Percentiles rank a stretch among this genome's conserved stretches.
These are phyloP conservation scores for Daktulosphaira vitifoliae DNA, from an alignment of 1,140 invertebrate species.

Conservation along the genomic window DNA sequence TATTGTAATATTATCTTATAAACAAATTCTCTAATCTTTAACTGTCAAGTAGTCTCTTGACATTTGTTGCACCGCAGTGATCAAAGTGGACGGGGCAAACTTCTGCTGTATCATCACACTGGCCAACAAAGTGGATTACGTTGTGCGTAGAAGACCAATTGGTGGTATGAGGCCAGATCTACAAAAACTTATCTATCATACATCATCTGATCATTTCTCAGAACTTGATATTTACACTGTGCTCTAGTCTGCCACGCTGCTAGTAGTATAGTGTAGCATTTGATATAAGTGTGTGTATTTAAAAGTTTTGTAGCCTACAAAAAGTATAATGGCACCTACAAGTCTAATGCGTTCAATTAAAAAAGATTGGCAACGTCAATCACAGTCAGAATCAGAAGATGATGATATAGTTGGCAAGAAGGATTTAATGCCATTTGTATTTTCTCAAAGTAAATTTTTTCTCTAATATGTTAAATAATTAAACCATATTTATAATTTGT, in stretches of 20 bases:
- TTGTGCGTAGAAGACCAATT: constrained; percentile 27
- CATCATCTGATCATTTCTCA: constrained; percentile 42
- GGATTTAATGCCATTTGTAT: constrained; percentile 10
- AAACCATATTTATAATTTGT: too few species aligned
- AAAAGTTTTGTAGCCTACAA: neutral
- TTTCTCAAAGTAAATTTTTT: constrained; percentile 10
- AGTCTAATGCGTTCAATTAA: constrained; percentile 4
- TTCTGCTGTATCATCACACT: constrained; percentile 20
- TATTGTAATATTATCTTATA: too few species aligned
- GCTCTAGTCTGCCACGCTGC: constrained; percentile 14
- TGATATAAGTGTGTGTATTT: neutral
- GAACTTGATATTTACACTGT: constrained; percentile 34
- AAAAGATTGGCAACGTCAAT: constrained; percentile 27
- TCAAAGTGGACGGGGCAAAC: constrained; percentile 27
- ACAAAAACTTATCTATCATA: constrained; percentile 41
- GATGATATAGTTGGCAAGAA: constrained; percentile 10
- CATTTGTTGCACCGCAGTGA: neutral
- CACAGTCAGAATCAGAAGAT: constrained; percentile 22
- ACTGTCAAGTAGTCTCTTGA: neutral
- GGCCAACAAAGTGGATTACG: constrained; percentile 29
- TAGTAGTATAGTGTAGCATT: constrained; percentile 11
- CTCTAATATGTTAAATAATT: too few species aligned
- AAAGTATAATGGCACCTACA: constrained; percentile 3
- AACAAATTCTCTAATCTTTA: too few species aligned
- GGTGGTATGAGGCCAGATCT: constrained; percentile 42